Evolutionary conservation across 2,888 invertebrate genomes (phyloP), one percentile per base, ranked within the genome.

Genomic region (Alviniconcha strummeri): DNA sequence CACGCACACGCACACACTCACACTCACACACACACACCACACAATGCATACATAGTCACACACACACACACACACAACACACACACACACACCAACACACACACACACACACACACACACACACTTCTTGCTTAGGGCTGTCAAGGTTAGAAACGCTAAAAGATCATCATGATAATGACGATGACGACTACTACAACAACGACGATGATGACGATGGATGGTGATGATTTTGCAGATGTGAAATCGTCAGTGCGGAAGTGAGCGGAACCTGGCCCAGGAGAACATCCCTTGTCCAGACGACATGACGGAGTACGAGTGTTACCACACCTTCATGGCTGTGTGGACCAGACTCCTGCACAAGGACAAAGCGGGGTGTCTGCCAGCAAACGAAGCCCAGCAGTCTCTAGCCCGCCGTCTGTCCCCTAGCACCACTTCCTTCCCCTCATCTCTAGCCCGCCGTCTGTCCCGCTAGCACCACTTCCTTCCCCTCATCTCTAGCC

Each of bases 221-320:
- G 8, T 71, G n/a, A 71, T 71, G n/a, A n/a, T n/a, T 2, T 8
- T 71, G n/a, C 15, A 7, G 13, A 69, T n/a, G 13, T 36, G 36
- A 36, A 36, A 36, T 36, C 36, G 36, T 11, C 60, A 8, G 8
- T 60, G 60, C 60, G 60, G 13, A 60, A 60, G 9, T 8, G 60
- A 60, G 60, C 60, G 60, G 13, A 11, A 60, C 60, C 13, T 60
- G 72, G n/a, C 19, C 67, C 64, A 17, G 67, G 80, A 55, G 17
- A 80, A 76, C 67, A 54, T 82, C 82, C 56, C 60, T 7, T 82
- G 82, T 52, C 82, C 82, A 15, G 17, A 17, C 2, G 76, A 75
- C 64, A 75, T 60, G 82, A 76, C 75, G n/a, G 64, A 76, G 54
- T 60, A 75, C 55, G 81, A 81, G 57, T 81, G 81, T 36, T 81